Conservation (phyloP, 2,113 vertebrate genomes). For the Cephalopholis sonnerati region DNA sequence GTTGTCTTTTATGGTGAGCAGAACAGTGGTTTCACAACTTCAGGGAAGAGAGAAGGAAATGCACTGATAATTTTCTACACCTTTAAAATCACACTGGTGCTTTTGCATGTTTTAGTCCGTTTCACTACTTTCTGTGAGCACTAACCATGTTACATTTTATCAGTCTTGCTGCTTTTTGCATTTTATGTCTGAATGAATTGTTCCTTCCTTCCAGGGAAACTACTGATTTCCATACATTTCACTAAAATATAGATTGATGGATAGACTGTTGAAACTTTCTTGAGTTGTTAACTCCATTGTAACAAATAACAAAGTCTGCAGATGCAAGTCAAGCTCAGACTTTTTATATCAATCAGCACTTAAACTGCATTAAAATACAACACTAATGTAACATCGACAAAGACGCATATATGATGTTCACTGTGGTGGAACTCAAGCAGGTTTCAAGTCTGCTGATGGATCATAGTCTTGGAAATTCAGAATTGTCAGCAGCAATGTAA, state of each 20-base stretch:
- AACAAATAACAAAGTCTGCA: neutral
- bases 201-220: too few species aligned
- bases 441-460: neutral
- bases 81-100: neutral
- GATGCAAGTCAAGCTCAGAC: neutral
- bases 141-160: neutral
- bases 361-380: neutral
- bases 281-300: neutral
- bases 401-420: neutral
- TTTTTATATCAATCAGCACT: neutral
- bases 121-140: neutral
- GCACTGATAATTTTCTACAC: neutral
- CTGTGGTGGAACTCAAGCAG: neutral
- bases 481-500: neutral
- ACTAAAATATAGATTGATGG: neutral
- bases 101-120: neutral
- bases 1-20: too few species aligned
- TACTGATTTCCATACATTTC: neutral
- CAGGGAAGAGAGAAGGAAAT: neutral
- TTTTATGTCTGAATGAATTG: neutral
- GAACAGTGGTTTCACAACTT: neutral
- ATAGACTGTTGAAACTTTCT: neutral
- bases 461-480: neutral
- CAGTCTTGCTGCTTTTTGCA: neutral
- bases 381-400: neutral